A percentile compares a stretch with the other conserved stretches of the same genome.
phyloP scores from a whole-genome alignment of 2,797 vertebrate species.

The Sebastes reedi region DNA sequence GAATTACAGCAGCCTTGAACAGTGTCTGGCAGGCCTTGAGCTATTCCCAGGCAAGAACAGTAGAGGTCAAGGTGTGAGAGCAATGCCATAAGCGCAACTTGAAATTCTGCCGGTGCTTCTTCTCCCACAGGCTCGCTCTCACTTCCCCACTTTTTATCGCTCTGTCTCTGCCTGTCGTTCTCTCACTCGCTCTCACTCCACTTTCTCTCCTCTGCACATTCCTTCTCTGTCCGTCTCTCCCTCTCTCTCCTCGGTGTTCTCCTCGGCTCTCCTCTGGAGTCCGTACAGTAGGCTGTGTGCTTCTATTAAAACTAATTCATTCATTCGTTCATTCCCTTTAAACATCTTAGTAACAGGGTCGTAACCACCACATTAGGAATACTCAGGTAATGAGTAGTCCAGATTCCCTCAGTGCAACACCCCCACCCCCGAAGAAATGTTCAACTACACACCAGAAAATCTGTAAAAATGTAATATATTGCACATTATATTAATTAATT shows the following conservation, averaged over 20 bases:
- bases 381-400: background rate
- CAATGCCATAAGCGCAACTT: conserved; percentile 50
- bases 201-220: conserved; percentile 35
- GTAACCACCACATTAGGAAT: background rate
- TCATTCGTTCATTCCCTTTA: background rate
- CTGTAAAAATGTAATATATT: background rate
- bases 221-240: background rate
- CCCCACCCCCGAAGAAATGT: background rate
- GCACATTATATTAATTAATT: background rate
- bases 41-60: conserved; percentile 59
- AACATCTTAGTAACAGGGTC: background rate
- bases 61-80: conserved; percentile 71
- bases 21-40: conserved; percentile 65
- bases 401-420: background rate
- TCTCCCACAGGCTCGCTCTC: conserved; percentile 52
- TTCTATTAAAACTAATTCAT: background rate
- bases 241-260: background rate
- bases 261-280: conserved; percentile 11
- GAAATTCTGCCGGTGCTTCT: conserved; percentile 57
- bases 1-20: conserved; percentile 63
- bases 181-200: background rate
- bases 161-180: conserved; percentile 13
- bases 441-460: background rate
- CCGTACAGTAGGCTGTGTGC: background rate
- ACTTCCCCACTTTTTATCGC: conserved; percentile 29